Conservation (phyloP, 2,888 invertebrate species). For the Pseudococcus longispinus region DNA sequence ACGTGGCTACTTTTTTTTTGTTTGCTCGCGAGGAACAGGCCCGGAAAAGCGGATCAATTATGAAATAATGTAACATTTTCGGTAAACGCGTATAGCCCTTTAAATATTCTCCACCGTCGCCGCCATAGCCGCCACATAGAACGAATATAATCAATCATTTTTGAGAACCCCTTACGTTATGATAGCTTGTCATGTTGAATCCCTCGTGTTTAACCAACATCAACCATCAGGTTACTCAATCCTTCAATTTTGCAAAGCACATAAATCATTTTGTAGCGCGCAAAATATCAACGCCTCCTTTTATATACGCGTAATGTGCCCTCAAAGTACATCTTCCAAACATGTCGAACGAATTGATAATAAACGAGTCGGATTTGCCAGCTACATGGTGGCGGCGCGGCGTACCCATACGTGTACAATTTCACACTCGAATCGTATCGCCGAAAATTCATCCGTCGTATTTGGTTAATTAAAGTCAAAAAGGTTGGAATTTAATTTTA, state of each 20-base stretch:
- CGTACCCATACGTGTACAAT: neutral
- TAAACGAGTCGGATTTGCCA: slow-evolving; percentile 22
- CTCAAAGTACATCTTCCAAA: neutral
- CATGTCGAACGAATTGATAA: slow-evolving; percentile 31
- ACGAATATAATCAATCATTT: slow-evolving; percentile 42
- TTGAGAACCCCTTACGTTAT: slow-evolving; percentile 44
- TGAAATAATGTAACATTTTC: slow-evolving; percentile 13
- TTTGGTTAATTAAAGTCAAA: slow-evolving; percentile 40
- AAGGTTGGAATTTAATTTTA: slow-evolving; percentile 42
- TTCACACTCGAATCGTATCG: neutral
- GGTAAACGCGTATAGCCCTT: neutral
- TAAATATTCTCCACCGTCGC: neutral
- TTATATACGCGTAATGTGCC: neutral
- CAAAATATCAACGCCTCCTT: slow-evolving; percentile 25
- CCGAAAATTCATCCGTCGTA: neutral
- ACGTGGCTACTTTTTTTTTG: neutral
- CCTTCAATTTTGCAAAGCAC: slow-evolving; percentile 32
- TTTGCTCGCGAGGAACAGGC: neutral
- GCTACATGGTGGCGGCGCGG: too few relatives aligned
- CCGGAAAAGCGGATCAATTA: slow-evolving; percentile 34
- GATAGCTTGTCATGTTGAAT: slow-evolving; percentile 49
- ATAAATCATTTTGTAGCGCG: slow-evolving; percentile 47
- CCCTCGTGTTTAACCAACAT: slow-evolving; percentile 42
- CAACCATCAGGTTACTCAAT: slow-evolving; percentile 30
- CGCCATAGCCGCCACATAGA: neutral